Evolutionary conservation across 2,797 vertebrate species (phyloP), one percentile per base, ranked within the genome.

Genomic region (Cryptoblepharus egeriae): DNA sequence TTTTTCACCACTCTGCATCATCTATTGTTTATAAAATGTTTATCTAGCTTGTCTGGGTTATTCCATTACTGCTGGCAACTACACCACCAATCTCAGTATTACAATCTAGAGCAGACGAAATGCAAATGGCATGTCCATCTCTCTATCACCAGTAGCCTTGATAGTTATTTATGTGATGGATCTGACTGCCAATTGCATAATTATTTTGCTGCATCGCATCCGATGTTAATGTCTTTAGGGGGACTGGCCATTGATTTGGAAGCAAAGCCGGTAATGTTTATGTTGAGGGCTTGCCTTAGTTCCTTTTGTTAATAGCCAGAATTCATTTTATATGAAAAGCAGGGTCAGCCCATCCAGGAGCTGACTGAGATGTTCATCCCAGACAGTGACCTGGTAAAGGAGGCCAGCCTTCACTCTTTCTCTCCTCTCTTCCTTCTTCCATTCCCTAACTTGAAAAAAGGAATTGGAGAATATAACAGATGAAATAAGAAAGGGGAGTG

Each of bases 1-100:
- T 58, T 28, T 73, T 39, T 68, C 32, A 30, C 45, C 42, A 52
- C 22, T 72, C 12, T 22, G 35, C 35, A 67, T 45, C n/a, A 73
- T 45, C 45, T 65, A 83, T 65, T 83, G 69, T 68, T 58, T 67
- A 67, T 79, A 60, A 63, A 42, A 73, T 79, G 15, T 83, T 26
- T 73, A 5, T 32, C 61, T 73, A 49, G 39, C 58, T 42, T 37
- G 35, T 16, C 22, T 73, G 67, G 32, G n/a, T 65, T 58, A 67
- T 74, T 58, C 20, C 67, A 74, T 74, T 39, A 18, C 30, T 67
- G 10, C 12, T 42, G 37, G 15, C 60, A 60, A 65, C 49, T 73
- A 9, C 49, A 58, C 16, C 30, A 67, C 24, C 64, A 32, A 70
- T 24, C 70, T 22, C 15, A 76, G 22, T 52, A 45, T 30, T 60